Evolutionary conservation across 2,797 vertebrate genomes (phyloP), one percentile per base, ranked within the genome.

Genomic region (Bovichtus variegatus): DNA sequence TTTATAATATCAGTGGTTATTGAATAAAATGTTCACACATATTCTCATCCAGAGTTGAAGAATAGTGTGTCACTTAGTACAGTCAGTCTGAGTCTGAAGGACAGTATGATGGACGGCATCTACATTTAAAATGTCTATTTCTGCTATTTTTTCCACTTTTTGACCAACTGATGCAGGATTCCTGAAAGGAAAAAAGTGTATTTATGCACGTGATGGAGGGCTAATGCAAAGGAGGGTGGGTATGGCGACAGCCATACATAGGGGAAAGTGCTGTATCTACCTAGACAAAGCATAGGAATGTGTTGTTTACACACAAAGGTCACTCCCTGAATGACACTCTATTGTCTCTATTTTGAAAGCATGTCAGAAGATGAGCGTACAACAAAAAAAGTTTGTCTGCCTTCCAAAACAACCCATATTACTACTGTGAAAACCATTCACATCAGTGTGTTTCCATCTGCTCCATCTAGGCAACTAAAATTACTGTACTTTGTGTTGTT

Each of bases 1-100:
- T 50, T 76, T 61, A 50, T 53, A 29, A 60, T 62, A n/a, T 49
- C 19, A 25, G 9, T 47, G 13, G 34, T 73, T 41, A 65, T 58
- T 64, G 55, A 68, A 62, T 34, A 23, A 69, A 74, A 61, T n/a
- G 2, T 5, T 59, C 31, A 59, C 13, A 70, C 36, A 40, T 43
- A 29, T 16, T 38, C 13, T 19, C 4, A 27, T 55, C 51, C 40
- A n/a, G 15, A 29, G 41, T 21, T 59, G 18, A 63, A 46, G 29
- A 10, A 60, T 51, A 49, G 13, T 13, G n/a, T 40, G 16, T n/a
- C n/a, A n/a, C n/a, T n/a, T 43, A 21, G 18, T 9, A 50, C 3
- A 38, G 10, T 60, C 19, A 23, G 23, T 61, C 8, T 23, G 62
- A 61, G n/a, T n/a, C n/a, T n/a, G n/a, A n/a, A n/a, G n/a, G n/a